phyloP scores from a whole-genome alignment of 2,113 vertebrate species.

The Tringa solitaria region DNA sequence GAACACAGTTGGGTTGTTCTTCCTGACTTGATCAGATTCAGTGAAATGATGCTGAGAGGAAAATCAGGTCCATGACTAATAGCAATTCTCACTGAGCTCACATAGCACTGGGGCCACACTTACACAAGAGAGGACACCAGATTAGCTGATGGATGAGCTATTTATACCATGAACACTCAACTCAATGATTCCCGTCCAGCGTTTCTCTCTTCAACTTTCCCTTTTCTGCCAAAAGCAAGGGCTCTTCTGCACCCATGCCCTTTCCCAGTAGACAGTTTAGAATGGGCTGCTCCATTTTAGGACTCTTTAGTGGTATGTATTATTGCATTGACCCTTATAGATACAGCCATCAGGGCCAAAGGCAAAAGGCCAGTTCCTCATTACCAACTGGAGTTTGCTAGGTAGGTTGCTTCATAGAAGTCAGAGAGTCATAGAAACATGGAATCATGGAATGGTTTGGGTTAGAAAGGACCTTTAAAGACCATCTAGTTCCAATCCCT shows the following conservation, averaged over 20 bases:
- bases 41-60: not conserved
- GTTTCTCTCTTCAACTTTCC: not conserved
- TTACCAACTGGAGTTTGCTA: not conserved
- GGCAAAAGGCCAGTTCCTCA: not conserved
- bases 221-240: not conserved
- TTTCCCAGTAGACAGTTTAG: not conserved
- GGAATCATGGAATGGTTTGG: not conserved
- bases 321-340: not conserved
- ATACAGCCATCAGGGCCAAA: not conserved
- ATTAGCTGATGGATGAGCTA: not conserved
- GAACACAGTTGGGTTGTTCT: not conserved
- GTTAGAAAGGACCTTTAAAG: not conserved
- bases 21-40: not conserved
- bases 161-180: not conserved
- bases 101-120: rapidly evolving
- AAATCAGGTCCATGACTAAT: not conserved
- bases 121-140: not conserved
- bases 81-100: not conserved
- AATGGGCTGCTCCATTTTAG: not conserved
- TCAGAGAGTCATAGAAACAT: not conserved
- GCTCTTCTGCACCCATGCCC: not conserved
- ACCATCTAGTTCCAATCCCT: not conserved
- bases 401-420: not conserved
- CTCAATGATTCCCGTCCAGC: not conserved
- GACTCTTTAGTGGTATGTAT: not conserved